Conservation (phyloP, 2,113 vertebrate genomes). For the Theropithecus gelada region DNA sequence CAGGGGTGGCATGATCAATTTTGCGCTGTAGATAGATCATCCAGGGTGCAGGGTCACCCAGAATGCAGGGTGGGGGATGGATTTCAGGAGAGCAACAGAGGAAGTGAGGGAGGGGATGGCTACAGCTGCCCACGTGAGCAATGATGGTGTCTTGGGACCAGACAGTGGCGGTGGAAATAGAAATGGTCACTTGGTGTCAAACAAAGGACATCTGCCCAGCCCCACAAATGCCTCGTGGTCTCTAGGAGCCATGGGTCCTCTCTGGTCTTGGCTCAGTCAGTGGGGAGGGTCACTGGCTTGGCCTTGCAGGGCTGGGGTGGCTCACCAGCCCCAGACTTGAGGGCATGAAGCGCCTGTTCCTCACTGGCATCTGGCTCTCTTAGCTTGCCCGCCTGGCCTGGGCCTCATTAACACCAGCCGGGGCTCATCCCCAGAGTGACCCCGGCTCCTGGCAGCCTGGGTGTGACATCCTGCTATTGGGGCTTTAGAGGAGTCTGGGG, state of each 20-base stretch:
- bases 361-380: not conserved
- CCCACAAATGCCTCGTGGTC: not conserved
- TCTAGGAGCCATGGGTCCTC: not conserved
- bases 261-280: not conserved
- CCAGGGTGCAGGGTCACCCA: not conserved
- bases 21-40: not conserved
- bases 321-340: not conserved
- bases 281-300: not conserved
- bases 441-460: constrained; percentile 30
- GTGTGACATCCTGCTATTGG: not conserved
- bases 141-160: not conserved
- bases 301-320: not conserved
- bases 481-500: not conserved
- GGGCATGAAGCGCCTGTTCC: not conserved
- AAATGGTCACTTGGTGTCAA: not conserved
- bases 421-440: not conserved
- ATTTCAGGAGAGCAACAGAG: not conserved
- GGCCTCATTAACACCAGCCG: constrained; percentile 51
- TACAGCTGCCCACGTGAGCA: not conserved
- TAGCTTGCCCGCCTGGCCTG: not conserved
- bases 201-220: not conserved
- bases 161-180: not conserved
- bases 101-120: not conserved
- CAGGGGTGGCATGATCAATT: not conserved
- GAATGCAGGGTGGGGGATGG: not conserved